Evolutionary conservation across 1,140 invertebrate genomes (phyloP), one percentile per base, ranked within the genome.

Genomic region (Leptopilina boulardi): DNA sequence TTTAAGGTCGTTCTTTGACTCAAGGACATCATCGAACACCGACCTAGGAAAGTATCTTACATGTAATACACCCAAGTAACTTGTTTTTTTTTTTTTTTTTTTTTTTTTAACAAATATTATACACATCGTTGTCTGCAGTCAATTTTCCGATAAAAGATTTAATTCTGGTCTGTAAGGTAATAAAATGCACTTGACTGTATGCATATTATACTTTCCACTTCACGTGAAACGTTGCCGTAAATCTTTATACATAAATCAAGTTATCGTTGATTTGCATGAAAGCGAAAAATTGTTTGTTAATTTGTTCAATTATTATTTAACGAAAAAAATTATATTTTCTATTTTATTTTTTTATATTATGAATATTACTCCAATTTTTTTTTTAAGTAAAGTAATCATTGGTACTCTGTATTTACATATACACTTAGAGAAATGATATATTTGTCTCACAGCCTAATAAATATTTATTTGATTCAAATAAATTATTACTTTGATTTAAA

Each of bases 21-120:
- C 56, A 59, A 59, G 56, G 56, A 59, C 56, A 21, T 26, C 56
- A 59, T 13, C 19, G 11, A 59, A 59, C 56, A 59, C 21, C 21
- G 56, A 59, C 56, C 23, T 15, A 30, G 19, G 56, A 59, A 59
- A 59, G 56, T 59, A 11, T 59, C 21, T 11, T n/a, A n/a, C n/a
- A 59, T 59, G 23, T 59, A 59, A 26, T 0, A 26, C 56, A 59
- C 11, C 56, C 15, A 13, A 5, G 1, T 59, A 13, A 13, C 3
- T 13, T 59, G 3, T 59, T 26, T 59, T 59, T 21, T 56, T 9
- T 21, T 0, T 26, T 21, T 21, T 19, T 2, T 42, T 54, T 54
- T 54, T 54, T 47, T 51, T 54, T 54, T 0, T 21, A 54, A 54
- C 8, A n/a, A n/a, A n/a, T n/a, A n/a, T n/a, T n/a, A 6, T 59